Conservation (phyloP, 2,797 vertebrate species). For the Notolepis coatsorum region DNA sequence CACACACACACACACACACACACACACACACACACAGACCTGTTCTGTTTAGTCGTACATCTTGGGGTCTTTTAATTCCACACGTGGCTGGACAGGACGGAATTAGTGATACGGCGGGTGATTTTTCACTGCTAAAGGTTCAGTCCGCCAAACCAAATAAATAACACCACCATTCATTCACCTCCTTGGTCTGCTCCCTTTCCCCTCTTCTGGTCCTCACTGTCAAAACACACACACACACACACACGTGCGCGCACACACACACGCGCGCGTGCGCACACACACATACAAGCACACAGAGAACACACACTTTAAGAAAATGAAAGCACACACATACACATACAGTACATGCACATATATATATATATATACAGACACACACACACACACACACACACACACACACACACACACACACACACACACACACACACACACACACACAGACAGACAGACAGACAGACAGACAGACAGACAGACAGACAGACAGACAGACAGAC, state of each 20-base stretch:
- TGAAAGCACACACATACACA: conserved; percentile 14
- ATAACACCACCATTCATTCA: conserved; percentile 71
- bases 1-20: not conserved
- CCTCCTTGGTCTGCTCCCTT: conserved; percentile 26
- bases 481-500: not conserved
- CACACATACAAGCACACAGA: conserved; percentile 24
- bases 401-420: not conserved
- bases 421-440: not conserved
- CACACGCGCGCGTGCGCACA: conserved; percentile 22
- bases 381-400: not conserved
- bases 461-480: conserved; percentile 3
- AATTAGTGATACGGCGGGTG: conserved; percentile 68
- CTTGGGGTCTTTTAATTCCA: conserved; percentile 48
- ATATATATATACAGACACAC: conserved; percentile 8
- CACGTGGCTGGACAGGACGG: conserved; percentile 48
- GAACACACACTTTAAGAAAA: conserved; percentile 8
- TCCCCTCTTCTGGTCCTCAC: conserved; percentile 23
- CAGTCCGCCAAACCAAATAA: conserved; percentile 70
- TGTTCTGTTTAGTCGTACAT: conserved; percentile 39
- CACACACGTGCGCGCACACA: conserved; percentile 8
- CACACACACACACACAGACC: conserved; percentile 33
- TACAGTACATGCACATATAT: conserved; percentile 25
- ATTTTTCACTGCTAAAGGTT: conserved; percentile 62
- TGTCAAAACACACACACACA: too few relatives aligned
- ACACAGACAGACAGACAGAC: conserved; percentile 6